A percentile compares a stretch with the other conserved stretches of the same genome.
These are phyloP conservation scores for Potamilus streckersoni DNA, from an alignment of 1,140 invertebrate species.

Conservation along the genomic window DNA sequence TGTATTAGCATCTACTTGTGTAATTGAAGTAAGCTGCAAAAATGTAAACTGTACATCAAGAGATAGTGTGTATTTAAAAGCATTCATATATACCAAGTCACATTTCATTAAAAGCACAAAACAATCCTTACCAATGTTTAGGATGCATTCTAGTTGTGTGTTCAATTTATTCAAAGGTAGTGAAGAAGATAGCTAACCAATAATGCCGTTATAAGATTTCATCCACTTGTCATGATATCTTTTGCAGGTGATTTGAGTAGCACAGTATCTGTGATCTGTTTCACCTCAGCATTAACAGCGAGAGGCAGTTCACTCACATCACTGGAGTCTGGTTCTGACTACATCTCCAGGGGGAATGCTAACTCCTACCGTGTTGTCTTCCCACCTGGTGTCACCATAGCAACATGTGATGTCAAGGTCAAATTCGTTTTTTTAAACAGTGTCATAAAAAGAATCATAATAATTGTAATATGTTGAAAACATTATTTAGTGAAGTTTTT, in stretches of 20 bases:
- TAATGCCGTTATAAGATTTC: too few relatives aligned
- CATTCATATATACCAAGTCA: too few relatives aligned
- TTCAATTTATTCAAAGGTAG: too few relatives aligned
- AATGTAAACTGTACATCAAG: too few relatives aligned
- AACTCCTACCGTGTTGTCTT: conserved; percentile 57
- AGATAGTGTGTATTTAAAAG: too few relatives aligned
- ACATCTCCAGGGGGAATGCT: conserved; percentile 40
- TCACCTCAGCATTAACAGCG: conserved; percentile 57
- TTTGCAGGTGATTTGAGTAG: conserved; percentile 55
- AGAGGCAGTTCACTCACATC: conserved; percentile 52
- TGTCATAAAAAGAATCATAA: not conserved
- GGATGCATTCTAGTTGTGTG: too few relatives aligned
- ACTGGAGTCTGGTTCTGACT: conserved; percentile 60
- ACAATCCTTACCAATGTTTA: too few relatives aligned
- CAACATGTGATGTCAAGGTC: conserved; percentile 64
- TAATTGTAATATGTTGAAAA: not conserved
- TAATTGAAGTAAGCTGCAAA: too few relatives aligned
- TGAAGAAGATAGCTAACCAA: too few relatives aligned
- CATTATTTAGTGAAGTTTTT: not conserved
- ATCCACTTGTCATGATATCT: not conserved
- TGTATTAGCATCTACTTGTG: too few relatives aligned
- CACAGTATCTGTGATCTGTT: conserved; percentile 62
- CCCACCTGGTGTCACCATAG: conserved; percentile 50
- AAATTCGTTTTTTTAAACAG: not conserved
- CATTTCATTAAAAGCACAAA: too few relatives aligned